phyloP scores from a whole-genome alignment of 2,113 vertebrate species.

The Pampusana beccarii region DNA sequence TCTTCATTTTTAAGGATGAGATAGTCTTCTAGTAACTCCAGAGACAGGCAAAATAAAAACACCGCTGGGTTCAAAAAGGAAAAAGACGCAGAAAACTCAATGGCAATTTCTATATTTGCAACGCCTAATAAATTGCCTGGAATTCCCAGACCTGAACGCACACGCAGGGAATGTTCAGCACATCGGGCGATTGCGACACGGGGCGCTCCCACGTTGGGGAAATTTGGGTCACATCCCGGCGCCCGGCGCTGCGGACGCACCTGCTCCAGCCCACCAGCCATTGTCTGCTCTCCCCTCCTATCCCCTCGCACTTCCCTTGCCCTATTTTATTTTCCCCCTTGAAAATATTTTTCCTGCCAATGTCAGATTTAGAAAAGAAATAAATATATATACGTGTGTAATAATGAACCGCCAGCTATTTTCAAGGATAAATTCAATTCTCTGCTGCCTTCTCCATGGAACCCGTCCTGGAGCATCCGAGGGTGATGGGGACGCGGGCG shows the following conservation, averaged over 20 bases:
- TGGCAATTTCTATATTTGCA: not conserved
- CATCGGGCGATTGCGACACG: not conserved
- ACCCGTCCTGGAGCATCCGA: not conserved
- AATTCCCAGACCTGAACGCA: not conserved
- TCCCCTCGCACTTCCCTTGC: not conserved
- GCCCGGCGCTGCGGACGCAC: not conserved
- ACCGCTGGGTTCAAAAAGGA: not conserved
- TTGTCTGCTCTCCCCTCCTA: not conserved
- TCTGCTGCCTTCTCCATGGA: not conserved
- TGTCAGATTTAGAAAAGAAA: not conserved
- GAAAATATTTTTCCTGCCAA: not conserved
- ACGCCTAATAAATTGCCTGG: not conserved
- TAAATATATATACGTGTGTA: not conserved
- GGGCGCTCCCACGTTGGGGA: not conserved
- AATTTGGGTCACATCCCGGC: conserved; percentile 37
- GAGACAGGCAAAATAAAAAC: not conserved
- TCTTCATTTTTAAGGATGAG: not conserved
- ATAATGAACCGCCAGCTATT: not conserved
- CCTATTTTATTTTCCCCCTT: not conserved
- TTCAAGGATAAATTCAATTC: not conserved
- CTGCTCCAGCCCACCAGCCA: not conserved
- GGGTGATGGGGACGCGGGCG: not conserved
- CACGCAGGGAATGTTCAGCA: not conserved
- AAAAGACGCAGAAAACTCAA: conserved; percentile 18
- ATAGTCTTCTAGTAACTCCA: not conserved